A percentile compares a stretch with the other conserved stretches of the same genome.
These are phyloP conservation scores for Passer montanus DNA, from an alignment of 2,113 vertebrate species.

Conservation along the genomic window DNA sequence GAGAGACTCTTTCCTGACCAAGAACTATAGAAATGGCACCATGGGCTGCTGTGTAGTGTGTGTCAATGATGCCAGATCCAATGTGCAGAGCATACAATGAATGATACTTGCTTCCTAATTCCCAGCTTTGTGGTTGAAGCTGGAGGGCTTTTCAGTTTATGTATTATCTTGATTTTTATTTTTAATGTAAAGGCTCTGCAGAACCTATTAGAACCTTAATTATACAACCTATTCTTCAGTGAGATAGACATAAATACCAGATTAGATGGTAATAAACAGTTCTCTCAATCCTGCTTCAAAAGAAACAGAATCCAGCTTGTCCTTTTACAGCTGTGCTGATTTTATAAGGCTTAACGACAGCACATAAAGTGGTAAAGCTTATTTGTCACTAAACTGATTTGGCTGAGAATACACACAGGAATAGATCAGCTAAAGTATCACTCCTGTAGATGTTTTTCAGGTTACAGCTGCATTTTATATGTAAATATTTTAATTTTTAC, in stretches of 20 bases:
- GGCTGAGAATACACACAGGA: not conserved
- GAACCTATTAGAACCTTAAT: conserved; percentile 2
- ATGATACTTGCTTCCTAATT: not conserved
- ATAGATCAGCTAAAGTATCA: not conserved
- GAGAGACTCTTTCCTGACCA: not conserved
- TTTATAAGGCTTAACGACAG: not conserved
- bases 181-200: not conserved
- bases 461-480: conserved; percentile 4
- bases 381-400: conserved; percentile 25
- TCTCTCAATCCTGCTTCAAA: not conserved
- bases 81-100: not conserved
- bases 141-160: not conserved
- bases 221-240: not conserved
- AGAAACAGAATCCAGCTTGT: not conserved
- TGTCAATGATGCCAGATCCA: not conserved
- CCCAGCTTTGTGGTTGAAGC: not conserved
- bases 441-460: not conserved
- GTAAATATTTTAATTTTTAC: not conserved
- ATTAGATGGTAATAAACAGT: conserved; percentile 2
- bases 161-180: not conserved
- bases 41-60: not conserved
- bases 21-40: not conserved
- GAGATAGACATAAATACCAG: not conserved
- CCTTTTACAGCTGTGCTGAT: not conserved
- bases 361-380: not conserved